A percentile compares a stretch with the other conserved stretches of the same genome.
phyloP scores from a whole-genome alignment of 2,113 vertebrate genomes.

The Proterorhinus semilunaris region DNA sequence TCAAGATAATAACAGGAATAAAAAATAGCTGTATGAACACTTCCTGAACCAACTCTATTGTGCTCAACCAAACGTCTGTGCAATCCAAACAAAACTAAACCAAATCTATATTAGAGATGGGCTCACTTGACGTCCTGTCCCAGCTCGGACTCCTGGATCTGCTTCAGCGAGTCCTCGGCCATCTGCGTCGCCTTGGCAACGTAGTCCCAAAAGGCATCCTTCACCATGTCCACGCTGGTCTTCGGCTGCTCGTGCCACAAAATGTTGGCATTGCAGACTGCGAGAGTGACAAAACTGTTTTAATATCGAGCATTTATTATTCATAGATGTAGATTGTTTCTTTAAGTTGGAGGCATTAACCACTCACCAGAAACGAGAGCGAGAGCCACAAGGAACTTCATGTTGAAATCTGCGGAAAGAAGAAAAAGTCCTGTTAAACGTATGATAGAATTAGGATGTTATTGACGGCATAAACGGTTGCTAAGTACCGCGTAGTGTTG shows the following conservation, averaged over 20 bases:
- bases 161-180: slow-evolving; percentile 61
- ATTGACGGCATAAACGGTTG: not conserved
- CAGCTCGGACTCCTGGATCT: slow-evolving; percentile 63
- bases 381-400: slow-evolving; percentile 64
- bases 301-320: not conserved
- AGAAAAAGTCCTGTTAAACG: not conserved
- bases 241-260: slow-evolving; percentile 64
- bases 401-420: slow-evolving; percentile 32
- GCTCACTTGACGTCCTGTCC: slow-evolving; percentile 69
- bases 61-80: too few relatives aligned
- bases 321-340: not conserved
- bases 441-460: not conserved
- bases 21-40: too few relatives aligned
- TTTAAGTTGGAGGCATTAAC: not conserved
- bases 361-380: slow-evolving; percentile 64
- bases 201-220: slow-evolving; percentile 73
- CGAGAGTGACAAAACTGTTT: not conserved
- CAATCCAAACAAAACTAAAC: too few relatives aligned
- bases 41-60: too few relatives aligned
- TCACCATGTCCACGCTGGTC: slow-evolving; percentile 64
- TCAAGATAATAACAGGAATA: too few relatives aligned
- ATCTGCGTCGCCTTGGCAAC: slow-evolving; percentile 59
- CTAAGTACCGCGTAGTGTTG: slow-evolving; percentile 25
- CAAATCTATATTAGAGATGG: too few relatives aligned
- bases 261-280: slow-evolving; percentile 70